These are phyloP conservation scores for Carposina sasakii DNA, from an alignment of 1,140 invertebrate species.

Conservation along the genomic window DNA sequence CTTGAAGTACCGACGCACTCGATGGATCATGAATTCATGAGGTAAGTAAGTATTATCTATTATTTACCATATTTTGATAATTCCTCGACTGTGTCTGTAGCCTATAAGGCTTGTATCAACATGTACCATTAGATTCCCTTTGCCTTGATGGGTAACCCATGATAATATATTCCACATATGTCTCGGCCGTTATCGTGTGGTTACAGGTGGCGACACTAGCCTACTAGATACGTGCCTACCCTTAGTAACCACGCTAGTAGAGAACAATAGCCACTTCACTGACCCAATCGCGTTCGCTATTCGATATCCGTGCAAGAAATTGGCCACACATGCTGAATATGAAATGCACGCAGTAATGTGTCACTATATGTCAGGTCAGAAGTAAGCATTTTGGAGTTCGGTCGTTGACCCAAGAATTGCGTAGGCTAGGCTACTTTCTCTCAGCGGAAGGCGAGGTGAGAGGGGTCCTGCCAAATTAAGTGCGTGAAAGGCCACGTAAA, in stretches of 20 bases:
- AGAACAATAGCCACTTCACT: slow-evolving; percentile 44
- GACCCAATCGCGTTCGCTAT: slow-evolving; percentile 54
- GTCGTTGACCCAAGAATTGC: slow-evolving; percentile 68
- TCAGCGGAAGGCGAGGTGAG: slow-evolving; percentile 41
- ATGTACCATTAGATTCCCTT: too few species aligned
- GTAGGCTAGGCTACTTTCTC: slow-evolving; percentile 71
- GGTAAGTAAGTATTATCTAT: too few species aligned
- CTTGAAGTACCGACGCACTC: too few species aligned
- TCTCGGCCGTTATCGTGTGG: too few species aligned
- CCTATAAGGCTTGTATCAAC: too few species aligned
- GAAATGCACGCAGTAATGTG: slow-evolving; percentile 63
- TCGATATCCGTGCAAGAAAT: slow-evolving; percentile 59
- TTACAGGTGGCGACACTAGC: too few species aligned
- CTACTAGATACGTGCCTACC: slow-evolving; percentile 25
- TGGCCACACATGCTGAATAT: slow-evolving; percentile 67
- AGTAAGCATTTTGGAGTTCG: slow-evolving; percentile 67
- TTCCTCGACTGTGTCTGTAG: too few species aligned
- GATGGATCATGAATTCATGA: too few species aligned
- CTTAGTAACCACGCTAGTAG: slow-evolving; percentile 6
- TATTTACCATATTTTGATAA: too few species aligned
- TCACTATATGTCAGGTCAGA: slow-evolving; percentile 69
- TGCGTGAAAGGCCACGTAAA: slow-evolving; percentile 57
- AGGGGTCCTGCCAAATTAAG: slow-evolving; percentile 69
- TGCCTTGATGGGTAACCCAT: too few species aligned
- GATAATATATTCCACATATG: too few species aligned